A percentile compares a stretch with the other conserved stretches of the same genome.
Conservation (phyloP, 2,113 vertebrate genomes). For the Boulengeromyrus knoepffleri region DNA sequence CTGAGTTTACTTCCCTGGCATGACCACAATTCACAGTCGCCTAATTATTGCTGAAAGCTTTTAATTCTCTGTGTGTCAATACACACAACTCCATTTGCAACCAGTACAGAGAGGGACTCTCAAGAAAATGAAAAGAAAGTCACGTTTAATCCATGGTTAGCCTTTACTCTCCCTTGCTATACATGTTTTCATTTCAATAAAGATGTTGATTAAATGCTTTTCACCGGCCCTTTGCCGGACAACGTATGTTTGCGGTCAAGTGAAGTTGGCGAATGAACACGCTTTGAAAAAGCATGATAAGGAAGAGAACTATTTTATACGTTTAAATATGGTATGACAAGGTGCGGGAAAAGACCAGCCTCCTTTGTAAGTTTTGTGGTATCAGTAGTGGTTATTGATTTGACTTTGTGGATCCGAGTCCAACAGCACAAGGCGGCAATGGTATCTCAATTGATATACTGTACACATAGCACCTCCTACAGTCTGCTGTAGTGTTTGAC, state of each 20-base stretch:
- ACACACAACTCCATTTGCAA: constrained; percentile 23
- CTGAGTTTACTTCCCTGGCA: not conserved
- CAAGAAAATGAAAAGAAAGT: constrained; percentile 49
- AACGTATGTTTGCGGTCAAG: not conserved
- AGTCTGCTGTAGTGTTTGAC: not conserved
- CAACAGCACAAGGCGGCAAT: not conserved
- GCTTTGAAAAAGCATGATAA: not conserved
- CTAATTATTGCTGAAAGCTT: constrained; percentile 19
- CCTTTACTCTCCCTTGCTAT: not conserved
- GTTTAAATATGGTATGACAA: not conserved
- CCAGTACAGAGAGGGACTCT: constrained; percentile 32
- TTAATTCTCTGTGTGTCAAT: constrained; percentile 9
- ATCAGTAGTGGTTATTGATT: not conserved
- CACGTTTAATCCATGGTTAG: constrained; percentile 22
- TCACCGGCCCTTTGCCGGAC: not conserved
- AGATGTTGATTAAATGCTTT: not conserved
- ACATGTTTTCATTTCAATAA: not conserved
- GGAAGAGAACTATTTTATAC: not conserved
- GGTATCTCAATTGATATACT: not conserved
- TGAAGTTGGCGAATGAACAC: not conserved
- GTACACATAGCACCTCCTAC: not conserved
- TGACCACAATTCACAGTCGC: not conserved
- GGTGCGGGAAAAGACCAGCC: not conserved
- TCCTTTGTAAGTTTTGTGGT: not conserved
- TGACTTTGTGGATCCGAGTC: not conserved